Evolutionary conservation across 2,797 vertebrate species (phyloP).

Genomic region (Sebastes hopkinsi): DNA sequence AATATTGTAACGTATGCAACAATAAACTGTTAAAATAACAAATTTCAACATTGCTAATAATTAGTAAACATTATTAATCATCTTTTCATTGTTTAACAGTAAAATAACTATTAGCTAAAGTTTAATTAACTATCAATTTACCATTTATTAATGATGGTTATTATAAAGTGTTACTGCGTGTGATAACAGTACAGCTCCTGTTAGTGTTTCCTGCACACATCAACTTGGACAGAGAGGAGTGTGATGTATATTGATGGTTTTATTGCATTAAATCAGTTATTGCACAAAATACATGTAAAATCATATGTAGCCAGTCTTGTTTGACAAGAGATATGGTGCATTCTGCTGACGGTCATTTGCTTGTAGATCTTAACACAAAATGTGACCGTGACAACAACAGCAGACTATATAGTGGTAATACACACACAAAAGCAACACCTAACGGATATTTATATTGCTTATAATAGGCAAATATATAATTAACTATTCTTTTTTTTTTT

Average conservation of each 20-base stretch:
- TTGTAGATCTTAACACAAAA: neutral
- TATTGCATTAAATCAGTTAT: constrained; percentile 21
- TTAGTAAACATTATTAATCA: too few species aligned
- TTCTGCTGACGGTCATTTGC: neutral
- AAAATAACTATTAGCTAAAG: too few species aligned
- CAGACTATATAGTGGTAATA: neutral
- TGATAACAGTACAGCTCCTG: neutral
- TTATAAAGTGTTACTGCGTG: too few species aligned
- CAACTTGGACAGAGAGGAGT: neutral
- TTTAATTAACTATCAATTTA: too few species aligned
- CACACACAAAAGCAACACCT: neutral
- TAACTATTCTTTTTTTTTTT: neutral
- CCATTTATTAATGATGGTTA: too few species aligned
- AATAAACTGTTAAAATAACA: too few species aligned
- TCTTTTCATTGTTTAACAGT: too few species aligned
- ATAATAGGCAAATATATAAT: neutral
- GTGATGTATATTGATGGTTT: constrained; percentile 5
- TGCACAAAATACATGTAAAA: constrained; percentile 21
- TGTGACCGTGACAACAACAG: neutral
- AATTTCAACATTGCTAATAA: too few species aligned
- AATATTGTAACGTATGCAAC: too few species aligned
- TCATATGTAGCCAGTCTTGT: neutral
- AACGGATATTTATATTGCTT: neutral
- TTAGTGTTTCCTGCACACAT: neutral
- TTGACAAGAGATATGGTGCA: neutral